phyloP scores from a whole-genome alignment of 2,113 vertebrate species.

The Apus apus region DNA sequence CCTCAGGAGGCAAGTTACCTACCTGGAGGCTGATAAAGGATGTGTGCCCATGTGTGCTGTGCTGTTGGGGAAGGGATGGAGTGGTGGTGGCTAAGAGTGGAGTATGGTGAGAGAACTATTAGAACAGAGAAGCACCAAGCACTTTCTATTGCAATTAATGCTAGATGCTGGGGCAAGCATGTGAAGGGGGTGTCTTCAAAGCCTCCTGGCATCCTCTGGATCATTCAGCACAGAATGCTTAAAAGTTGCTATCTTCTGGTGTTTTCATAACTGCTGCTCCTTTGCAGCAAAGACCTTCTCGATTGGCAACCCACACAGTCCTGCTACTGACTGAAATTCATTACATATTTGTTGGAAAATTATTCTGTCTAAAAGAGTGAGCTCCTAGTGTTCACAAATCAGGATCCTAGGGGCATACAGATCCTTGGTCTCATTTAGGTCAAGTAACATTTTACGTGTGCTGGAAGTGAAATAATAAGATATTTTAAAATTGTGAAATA shows the following conservation, averaged over 20 bases:
- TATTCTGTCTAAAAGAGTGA: background rate
- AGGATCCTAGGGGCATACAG: background rate
- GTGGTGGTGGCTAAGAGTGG: background rate
- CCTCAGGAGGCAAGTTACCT: background rate
- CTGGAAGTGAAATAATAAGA: background rate
- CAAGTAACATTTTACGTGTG: background rate
- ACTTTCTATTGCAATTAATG: background rate
- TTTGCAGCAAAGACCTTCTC: background rate
- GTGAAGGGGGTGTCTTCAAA: background rate
- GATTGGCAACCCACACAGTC: too few species aligned
- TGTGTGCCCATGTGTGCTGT: fast-evolving
- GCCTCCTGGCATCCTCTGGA: background rate
- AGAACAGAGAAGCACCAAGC: background rate
- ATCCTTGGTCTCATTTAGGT: background rate
- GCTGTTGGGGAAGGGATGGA: background rate
- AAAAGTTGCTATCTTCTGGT: background rate
- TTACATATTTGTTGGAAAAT: background rate
- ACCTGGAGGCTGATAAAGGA: background rate
- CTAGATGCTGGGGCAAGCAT: background rate
- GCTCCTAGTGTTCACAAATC: background rate
- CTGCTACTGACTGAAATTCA: background rate
- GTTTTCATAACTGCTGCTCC: background rate
- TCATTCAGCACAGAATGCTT: background rate
- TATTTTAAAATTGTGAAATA: background rate
- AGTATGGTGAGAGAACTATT: background rate